Conservation (phyloP, 2,888 invertebrate genomes). For the Gerris lacustris region DNA sequence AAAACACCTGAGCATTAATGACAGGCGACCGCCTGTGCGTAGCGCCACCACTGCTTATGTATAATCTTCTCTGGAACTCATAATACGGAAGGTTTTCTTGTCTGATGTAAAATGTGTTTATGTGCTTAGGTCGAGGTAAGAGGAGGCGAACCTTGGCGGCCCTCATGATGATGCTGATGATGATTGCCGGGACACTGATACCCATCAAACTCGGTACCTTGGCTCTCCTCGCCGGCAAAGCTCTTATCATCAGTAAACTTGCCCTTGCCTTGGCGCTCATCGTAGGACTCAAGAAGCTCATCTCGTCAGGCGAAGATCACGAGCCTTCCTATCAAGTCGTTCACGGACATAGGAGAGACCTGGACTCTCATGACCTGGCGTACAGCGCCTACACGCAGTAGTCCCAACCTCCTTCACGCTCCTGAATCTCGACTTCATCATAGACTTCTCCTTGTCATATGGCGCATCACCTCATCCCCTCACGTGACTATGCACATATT, state of each 20-base stretch:
- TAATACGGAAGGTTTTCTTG: no score
- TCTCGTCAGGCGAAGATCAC: conserved; percentile 43
- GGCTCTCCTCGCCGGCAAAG: conserved; percentile 71
- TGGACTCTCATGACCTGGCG: conserved; percentile 42
- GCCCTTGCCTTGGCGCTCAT: conserved; percentile 71
- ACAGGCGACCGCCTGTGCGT: no score
- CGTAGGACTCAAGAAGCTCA: conserved; percentile 70
- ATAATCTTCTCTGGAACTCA: no score
- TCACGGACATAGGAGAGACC: conserved; percentile 30
- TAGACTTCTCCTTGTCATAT: no score
- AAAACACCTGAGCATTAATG: no score
- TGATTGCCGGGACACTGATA: conserved; percentile 67
- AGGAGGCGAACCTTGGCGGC: conserved; percentile 60
- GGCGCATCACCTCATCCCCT: no score
- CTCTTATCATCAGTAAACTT: conserved; percentile 69
- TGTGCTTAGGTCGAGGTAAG: conserved; percentile 40
- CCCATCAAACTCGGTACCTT: conserved; percentile 71
- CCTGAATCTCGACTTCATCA: neutral
- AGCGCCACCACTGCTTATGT: no score
- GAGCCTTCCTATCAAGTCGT: conserved; percentile 28
- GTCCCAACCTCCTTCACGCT: neutral
- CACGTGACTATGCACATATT: no score
- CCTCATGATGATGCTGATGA: conserved; percentile 61
- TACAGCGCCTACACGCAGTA: conserved; percentile 45
- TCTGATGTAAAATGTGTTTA: no score